A percentile compares a stretch with the other conserved stretches of the same genome.
Evolutionary conservation across 2,888 invertebrate species (phyloP).

Genomic region (Drosophila subquinaria): DNA sequence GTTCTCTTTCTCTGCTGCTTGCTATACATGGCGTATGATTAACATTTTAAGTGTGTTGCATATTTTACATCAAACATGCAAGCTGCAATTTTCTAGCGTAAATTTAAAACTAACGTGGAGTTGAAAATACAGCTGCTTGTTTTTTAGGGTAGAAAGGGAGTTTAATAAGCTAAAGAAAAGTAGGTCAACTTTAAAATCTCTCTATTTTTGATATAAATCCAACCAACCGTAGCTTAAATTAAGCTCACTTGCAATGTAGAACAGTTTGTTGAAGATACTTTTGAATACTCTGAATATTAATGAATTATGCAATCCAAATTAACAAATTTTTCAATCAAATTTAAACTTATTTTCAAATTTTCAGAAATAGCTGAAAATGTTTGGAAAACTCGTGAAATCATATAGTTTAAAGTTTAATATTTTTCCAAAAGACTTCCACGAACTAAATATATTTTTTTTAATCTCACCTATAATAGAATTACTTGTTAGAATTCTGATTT

Average conservation of each 20-base stretch:
- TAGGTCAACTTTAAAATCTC: not conserved
- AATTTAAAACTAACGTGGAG: no score
- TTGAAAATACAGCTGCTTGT: not conserved
- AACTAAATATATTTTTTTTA: no score
- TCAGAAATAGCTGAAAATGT: not conserved
- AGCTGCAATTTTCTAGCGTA: conserved; percentile 36
- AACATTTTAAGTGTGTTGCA: conserved; percentile 66
- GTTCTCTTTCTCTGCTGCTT: conserved; percentile 25
- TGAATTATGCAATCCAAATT: not conserved
- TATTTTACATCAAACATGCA: conserved; percentile 57
- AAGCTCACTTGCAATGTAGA: not conserved
- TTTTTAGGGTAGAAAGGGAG: not conserved
- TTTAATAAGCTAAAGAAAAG: not conserved
- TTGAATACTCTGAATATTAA: not conserved
- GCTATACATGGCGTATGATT: conserved; percentile 72
- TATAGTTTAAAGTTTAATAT: no score
- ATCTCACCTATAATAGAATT: no score
- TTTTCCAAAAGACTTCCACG: no score
- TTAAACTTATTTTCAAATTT: not conserved
- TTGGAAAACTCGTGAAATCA: no score
- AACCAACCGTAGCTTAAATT: not conserved
- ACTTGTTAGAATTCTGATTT: no score
- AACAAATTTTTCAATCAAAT: not conserved
- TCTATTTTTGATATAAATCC: not conserved
- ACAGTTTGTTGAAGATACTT: not conserved